These are phyloP conservation scores for Furcifer pardalis DNA, from an alignment of 2,797 vertebrate genomes.

Conservation along the genomic window DNA sequence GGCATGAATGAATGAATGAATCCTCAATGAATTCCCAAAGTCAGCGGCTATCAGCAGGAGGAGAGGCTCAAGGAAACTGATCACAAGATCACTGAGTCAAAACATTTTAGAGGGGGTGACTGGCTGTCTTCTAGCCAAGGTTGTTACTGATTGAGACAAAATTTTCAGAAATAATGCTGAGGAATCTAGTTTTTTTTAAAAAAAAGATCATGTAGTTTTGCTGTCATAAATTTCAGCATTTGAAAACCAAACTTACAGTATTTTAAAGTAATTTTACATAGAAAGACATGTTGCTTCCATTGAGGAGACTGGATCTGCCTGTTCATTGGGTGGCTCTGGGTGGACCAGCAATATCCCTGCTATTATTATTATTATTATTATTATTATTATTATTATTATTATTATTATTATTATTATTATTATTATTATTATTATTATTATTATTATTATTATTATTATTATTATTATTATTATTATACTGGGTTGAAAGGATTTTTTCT, in stretches of 20 bases:
- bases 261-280: neutral
- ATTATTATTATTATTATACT: too few relatives aligned
- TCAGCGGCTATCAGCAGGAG: constrained; percentile 7
- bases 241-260: neutral
- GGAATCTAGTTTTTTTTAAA: neutral
- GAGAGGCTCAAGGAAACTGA: neutral
- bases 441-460: too few relatives aligned
- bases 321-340: neutral
- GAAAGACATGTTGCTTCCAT: neutral
- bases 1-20: constrained; percentile 39
- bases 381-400: too few relatives aligned
- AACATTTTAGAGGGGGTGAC: neutral
- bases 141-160: neutral
- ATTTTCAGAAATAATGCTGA: neutral
- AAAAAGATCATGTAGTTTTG: neutral
- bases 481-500: too few relatives aligned
- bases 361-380: too few relatives aligned
- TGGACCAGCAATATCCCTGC: too few relatives aligned
- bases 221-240: neutral
- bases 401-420: too few relatives aligned
- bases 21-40: neutral
- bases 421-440: too few relatives aligned
- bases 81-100: constrained; percentile 1
- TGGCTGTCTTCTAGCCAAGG: neutral
- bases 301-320: neutral